These are phyloP conservation scores for Cromileptes altivelis DNA, from an alignment of 2,113 vertebrate genomes.

Conservation along the genomic window DNA sequence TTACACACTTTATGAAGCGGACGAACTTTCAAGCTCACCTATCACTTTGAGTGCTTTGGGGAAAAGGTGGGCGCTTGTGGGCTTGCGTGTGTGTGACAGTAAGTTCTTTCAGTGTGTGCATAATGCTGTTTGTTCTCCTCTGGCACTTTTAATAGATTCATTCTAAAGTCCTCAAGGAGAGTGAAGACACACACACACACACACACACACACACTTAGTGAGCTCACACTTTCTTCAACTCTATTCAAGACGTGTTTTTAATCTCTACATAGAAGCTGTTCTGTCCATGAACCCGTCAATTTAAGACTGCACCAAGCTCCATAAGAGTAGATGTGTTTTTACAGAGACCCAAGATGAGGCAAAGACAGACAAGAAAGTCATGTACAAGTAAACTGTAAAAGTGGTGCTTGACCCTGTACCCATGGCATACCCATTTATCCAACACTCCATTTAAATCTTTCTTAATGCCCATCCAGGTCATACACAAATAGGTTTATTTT, in stretches of 20 bases:
- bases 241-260: slow-evolving; percentile 35
- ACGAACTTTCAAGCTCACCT: slow-evolving; percentile 46
- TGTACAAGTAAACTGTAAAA: not conserved
- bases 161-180: slow-evolving; percentile 50
- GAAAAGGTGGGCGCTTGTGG: slow-evolving; percentile 7
- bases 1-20: slow-evolving; percentile 53
- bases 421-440: not conserved
- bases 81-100: slow-evolving; percentile 9
- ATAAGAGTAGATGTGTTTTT: not conserved
- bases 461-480: not conserved
- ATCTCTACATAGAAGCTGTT: slow-evolving; percentile 15
- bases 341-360: not conserved
- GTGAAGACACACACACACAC: slow-evolving; percentile 3
- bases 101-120: slow-evolving; percentile 29
- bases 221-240: slow-evolving; percentile 17
- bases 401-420: not conserved
- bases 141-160: slow-evolving; percentile 51
- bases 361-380: not conserved
- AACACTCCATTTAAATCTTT: not conserved
- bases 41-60: slow-evolving; percentile 50
- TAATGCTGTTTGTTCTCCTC: slow-evolving; percentile 54
- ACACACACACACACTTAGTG: not conserved
- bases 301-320: slow-evolving; percentile 10
- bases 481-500: not conserved
- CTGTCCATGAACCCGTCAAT: slow-evolving; percentile 32